phyloP scores from a whole-genome alignment of 2,888 invertebrate genomes.

The Keiferia lycopersicella region DNA sequence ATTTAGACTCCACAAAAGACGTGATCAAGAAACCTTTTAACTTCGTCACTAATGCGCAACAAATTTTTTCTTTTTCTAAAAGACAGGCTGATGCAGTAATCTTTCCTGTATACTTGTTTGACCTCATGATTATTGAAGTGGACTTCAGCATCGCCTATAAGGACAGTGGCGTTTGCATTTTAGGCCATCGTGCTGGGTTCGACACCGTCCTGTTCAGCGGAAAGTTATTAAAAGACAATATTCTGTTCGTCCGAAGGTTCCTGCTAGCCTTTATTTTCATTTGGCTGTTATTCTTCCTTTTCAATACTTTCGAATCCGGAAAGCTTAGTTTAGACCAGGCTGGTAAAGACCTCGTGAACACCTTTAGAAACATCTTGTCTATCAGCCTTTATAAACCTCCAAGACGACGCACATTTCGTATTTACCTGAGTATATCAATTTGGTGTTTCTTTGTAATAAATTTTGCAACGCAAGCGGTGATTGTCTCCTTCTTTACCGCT shows the following conservation, averaged over 20 bases:
- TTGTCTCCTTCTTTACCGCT: slow-evolving; percentile 69
- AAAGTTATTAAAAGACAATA: slow-evolving; percentile 48
- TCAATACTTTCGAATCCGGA: slow-evolving; percentile 48
- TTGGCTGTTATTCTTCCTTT: slow-evolving; percentile 62
- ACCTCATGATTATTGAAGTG: slow-evolving; percentile 58
- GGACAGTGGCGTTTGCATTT: slow-evolving; percentile 68
- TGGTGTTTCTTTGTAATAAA: slow-evolving; percentile 72
- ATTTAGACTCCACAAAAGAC: slow-evolving; percentile 47
- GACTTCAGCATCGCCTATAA: slow-evolving; percentile 59
- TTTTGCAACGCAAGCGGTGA: slow-evolving; percentile 68
- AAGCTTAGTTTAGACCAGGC: slow-evolving; percentile 53
- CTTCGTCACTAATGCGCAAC: slow-evolving; percentile 55
- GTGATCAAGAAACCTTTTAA: slow-evolving; percentile 52
- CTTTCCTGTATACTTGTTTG: slow-evolving; percentile 65
- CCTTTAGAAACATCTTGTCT: slow-evolving; percentile 56
- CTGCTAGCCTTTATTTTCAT: slow-evolving; percentile 54
- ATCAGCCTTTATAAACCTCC: slow-evolving; percentile 59
- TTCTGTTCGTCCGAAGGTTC: slow-evolving; percentile 43
- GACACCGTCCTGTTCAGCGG: slow-evolving; percentile 61
- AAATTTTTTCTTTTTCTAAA: slow-evolving; percentile 55
- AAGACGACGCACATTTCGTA: slow-evolving; percentile 53
- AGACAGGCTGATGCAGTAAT: slow-evolving; percentile 63
- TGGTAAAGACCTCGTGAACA: slow-evolving; percentile 67
- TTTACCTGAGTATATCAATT: slow-evolving; percentile 59
- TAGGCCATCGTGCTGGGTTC: slow-evolving; percentile 61